These are phyloP conservation scores for Lerema accius DNA, from an alignment of 1,140 invertebrate species.

Conservation along the genomic window DNA sequence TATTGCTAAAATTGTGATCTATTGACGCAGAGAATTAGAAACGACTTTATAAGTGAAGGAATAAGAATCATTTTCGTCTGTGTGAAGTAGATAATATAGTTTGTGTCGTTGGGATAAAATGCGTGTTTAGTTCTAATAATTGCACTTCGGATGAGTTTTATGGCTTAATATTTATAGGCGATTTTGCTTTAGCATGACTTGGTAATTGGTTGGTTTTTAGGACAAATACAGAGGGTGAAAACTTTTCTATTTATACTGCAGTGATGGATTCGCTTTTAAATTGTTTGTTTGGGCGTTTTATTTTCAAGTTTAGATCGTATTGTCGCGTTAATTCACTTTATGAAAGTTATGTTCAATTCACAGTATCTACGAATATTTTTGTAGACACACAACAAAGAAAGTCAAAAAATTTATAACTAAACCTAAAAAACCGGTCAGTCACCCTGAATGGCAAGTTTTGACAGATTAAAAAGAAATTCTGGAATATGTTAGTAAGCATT, in stretches of 20 bases:
- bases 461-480: too few species aligned
- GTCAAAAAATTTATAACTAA: too few species aligned
- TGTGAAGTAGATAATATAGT: slow-evolving; percentile 20
- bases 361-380: too few species aligned
- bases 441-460: too few species aligned
- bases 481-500: too few species aligned
- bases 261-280: slow-evolving; percentile 77
- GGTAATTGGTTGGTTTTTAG: slow-evolving; percentile 2
- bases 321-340: neutral
- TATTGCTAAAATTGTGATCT: slow-evolving; percentile 31
- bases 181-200: slow-evolving; percentile 14
- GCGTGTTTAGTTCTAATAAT: slow-evolving; percentile 16
- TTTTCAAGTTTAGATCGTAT: slow-evolving; percentile 22
- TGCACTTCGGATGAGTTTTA: slow-evolving; percentile 7
- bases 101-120: slow-evolving; percentile 24
- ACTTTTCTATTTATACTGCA: slow-evolving; percentile 60
- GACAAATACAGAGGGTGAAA: slow-evolving; percentile 50
- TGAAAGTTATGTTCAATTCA: slow-evolving; percentile 10
- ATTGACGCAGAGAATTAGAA: slow-evolving; percentile 8
- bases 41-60: slow-evolving; percentile 21
- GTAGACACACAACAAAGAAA: too few species aligned
- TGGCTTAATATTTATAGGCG: slow-evolving; percentile 26
- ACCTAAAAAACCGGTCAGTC: too few species aligned
- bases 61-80: slow-evolving; percentile 36
- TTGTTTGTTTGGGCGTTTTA: slow-evolving; percentile 60